Base-by-base conservation (phyloP, 2,113 vertebrate species). In the Tetrao urogallus region DNA sequence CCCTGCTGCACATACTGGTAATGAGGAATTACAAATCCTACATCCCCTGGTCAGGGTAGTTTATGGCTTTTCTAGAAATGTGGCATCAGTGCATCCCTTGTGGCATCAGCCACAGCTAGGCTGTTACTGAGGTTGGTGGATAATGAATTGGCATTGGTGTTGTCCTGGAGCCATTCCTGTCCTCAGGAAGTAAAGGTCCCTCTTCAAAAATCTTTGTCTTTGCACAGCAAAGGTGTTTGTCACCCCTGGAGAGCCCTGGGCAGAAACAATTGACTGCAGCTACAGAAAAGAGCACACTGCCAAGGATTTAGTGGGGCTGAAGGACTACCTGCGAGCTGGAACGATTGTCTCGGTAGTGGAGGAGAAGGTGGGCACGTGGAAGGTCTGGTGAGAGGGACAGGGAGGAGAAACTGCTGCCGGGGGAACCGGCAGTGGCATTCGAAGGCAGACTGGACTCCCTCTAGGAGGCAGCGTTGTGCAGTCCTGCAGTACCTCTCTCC, bases 321-420 rank as follows among this genome's bases (percentile, higher is more conserved):
- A 98, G 97, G 97, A 93, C 90, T 99, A 98, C 86, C 94, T 99
- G 90, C 92, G 86, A 5, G 73, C 74, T 4, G 98, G 99, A 58
- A 97, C 98, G 0, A 63, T n/a, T 0, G 65, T 99, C 21, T 95
- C 96, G 0, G 81, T 99, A 4, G 92, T 98, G 69, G 98, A 99
- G 90, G 98, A 99, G 94, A 99, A 99, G 98, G 99, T 99, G 88
- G 74, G 52, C 1, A 12, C 12, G 4, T 47, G 65, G 38, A 19
- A 8, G 2, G 8, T 20, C 24, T 43, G 34, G 54, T 30, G 18
- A 48, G 66, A 60, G 40, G 47, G 32, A 6, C n/a, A 12, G 36
- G 48, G 36, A 58, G n/a, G 38, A 40, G 52, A 42, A 75, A 36
- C 5, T 75, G 67, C 67, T 79, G 45, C 38, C 72, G 86, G 34